A percentile compares a stretch with the other conserved stretches of the same genome.
Evolutionary conservation across 1,140 invertebrate genomes (phyloP).

Genomic region (Leguminivora glycinivorella): DNA sequence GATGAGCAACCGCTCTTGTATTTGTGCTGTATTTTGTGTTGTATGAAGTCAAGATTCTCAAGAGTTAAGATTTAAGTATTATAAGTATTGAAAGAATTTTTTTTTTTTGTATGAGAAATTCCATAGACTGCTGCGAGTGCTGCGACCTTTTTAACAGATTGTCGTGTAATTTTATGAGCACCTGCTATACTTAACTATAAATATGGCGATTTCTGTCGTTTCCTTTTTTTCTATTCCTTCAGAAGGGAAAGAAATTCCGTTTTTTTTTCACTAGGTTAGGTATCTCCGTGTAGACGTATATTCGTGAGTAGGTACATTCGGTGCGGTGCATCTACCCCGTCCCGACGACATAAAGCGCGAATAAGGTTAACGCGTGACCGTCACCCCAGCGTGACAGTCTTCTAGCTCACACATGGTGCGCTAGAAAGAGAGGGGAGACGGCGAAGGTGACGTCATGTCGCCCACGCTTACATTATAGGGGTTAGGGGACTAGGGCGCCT

Average conservation of each 20-base stretch:
- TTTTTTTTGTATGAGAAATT: too few relatives aligned
- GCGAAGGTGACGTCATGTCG: constrained; percentile 6
- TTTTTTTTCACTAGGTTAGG: too few relatives aligned
- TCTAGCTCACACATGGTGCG: not conserved
- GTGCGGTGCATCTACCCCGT: not conserved
- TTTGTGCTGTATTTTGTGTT: not conserved
- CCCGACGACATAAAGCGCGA: constrained; percentile 4
- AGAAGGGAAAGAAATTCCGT: too few relatives aligned
- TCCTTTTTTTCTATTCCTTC: too few relatives aligned
- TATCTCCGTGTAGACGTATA: not conserved
- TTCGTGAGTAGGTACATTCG: not conserved
- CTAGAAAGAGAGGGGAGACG: not conserved
- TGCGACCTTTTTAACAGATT: too few relatives aligned
- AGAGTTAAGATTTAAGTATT: too few relatives aligned
- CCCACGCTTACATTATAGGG: constrained; percentile 17
- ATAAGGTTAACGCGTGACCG: constrained; percentile 9
- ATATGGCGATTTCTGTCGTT: too few relatives aligned
- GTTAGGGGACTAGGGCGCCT: not conserved
- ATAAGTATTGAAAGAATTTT: too few relatives aligned
- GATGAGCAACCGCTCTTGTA: not conserved
- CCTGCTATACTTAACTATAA: too few relatives aligned
- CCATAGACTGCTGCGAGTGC: too few relatives aligned
- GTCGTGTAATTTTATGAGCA: too few relatives aligned
- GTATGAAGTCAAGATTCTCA: not conserved
- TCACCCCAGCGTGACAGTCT: not conserved